Evolutionary conservation across 2,888 invertebrate species (phyloP), one percentile per base, ranked within the genome.

Genomic region (Cheilosia scutellata): DNA sequence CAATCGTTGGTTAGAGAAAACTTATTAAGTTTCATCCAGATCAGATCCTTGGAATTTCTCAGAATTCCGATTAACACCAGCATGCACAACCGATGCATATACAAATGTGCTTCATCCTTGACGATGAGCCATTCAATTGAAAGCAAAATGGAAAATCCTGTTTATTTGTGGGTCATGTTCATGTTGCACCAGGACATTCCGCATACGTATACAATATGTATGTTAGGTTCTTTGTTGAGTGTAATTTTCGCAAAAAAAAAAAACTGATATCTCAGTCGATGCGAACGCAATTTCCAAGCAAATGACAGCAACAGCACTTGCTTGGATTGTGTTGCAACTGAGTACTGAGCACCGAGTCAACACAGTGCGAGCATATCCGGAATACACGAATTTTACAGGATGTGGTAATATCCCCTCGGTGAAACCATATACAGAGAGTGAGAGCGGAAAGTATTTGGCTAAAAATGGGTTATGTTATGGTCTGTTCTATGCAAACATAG

Each of bases 81-180:
- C 66, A 51, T n/a, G 65, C 71, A 57, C 71, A 57, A 44, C 53
- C 49, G 25, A 55, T 44, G 47, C 11, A 44, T 51, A 27, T 11
- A 25, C 60, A 44, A 4, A 57, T 55, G 42, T 70, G 63, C 70
- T 66, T 55, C 47, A 70, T 75, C 55, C 79, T 70, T 65, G 70
- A 53, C 76, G 37, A 31, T 33, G 37, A 58, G 68, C 75, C 47
- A 55, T 74, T 66, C 78, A 74, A 75, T 44, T 70, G 37, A 49
- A 74, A 47, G 42, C 20, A 27, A 42, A 75, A 60, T 37, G 27
- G 40, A 74, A 72, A 63, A 62, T 37, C 47, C 53, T 49, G 57
- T 79, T 84, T 80, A 80, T 84, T 80, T 86, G 75, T 80, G 72
- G 76, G 86, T 86, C 80, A 86, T 80, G 76, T 74, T 86, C 80